phyloP scores from a whole-genome alignment of 2,113 vertebrate genomes.

The Syngnathus floridae region DNA sequence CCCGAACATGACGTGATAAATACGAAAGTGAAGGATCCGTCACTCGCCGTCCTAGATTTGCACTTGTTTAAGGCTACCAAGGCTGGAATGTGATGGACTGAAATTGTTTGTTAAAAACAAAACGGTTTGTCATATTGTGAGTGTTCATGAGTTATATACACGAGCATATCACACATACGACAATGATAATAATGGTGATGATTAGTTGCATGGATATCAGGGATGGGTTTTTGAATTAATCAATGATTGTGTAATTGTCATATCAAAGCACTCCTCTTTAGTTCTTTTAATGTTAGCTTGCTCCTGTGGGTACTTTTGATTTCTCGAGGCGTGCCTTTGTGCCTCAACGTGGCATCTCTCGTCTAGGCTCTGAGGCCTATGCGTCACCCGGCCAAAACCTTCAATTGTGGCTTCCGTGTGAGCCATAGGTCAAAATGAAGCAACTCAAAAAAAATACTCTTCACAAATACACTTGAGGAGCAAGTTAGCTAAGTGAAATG shows the following conservation, averaged over 20 bases:
- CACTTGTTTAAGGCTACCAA: background rate
- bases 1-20: background rate
- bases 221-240: background rate
- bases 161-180: no score
- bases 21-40: background rate
- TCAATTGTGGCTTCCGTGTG: constrained; percentile 3
- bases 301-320: constrained; percentile 24
- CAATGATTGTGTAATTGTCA: background rate
- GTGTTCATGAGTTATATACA: no score
- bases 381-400: constrained; percentile 52
- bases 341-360: constrained; percentile 9
- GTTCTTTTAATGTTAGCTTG: background rate
- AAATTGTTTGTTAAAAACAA: constrained; percentile 22
- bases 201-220: no score
- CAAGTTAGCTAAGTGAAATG: no score
- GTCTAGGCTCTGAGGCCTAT: constrained; percentile 13
- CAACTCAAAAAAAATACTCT: no score
- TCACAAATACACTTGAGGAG: no score
- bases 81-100: background rate
- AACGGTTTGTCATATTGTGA: no score
- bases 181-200: no score
- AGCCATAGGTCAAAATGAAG: no score
- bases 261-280: background rate
- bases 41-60: background rate
- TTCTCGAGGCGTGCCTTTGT: constrained; percentile 35